phyloP scores from a whole-genome alignment of 2,888 invertebrate species.

The Ceriagrion tenellum region DNA sequence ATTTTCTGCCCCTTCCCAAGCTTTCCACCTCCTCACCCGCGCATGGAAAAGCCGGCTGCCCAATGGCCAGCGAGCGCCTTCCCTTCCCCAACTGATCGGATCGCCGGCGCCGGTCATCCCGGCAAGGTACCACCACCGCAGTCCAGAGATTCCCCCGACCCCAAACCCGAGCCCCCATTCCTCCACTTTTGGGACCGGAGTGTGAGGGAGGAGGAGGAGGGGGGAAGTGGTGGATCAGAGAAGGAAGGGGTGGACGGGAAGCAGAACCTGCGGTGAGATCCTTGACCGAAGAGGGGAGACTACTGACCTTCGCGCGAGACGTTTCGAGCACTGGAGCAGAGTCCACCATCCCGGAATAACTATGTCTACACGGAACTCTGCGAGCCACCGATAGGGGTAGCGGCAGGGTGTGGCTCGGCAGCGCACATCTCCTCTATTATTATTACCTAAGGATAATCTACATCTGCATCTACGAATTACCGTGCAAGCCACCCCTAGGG shows the following conservation, averaged over 20 bases:
- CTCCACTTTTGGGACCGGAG: neutral
- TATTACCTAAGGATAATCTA: too few relatives aligned
- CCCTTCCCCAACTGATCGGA: neutral
- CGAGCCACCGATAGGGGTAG: neutral
- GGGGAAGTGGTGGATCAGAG: too few relatives aligned
- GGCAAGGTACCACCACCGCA: neutral
- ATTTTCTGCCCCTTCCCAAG: too few relatives aligned
- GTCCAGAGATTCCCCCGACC: neutral
- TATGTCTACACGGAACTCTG: neutral
- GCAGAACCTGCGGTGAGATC: neutral
- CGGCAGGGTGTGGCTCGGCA: neutral
- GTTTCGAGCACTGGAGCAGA: conserved; percentile 5
- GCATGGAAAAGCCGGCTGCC: too few relatives aligned
- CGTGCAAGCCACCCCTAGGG: too few relatives aligned
- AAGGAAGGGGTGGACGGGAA: too few relatives aligned
- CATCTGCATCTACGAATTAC: too few relatives aligned
- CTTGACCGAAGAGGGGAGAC: conserved; percentile 7
- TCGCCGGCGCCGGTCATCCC: neutral
- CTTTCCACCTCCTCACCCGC: too few relatives aligned
- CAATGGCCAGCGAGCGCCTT: neutral
- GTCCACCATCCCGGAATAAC: neutral
- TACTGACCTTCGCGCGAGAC: conserved; percentile 18
- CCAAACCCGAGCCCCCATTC: neutral
- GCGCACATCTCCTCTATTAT: too few relatives aligned
- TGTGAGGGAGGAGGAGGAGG: neutral